Percentiles rank a stretch among this genome's conserved stretches.
phyloP scores from a whole-genome alignment of 2,797 vertebrate species.

The Oryzias dopingdopingensis region DNA sequence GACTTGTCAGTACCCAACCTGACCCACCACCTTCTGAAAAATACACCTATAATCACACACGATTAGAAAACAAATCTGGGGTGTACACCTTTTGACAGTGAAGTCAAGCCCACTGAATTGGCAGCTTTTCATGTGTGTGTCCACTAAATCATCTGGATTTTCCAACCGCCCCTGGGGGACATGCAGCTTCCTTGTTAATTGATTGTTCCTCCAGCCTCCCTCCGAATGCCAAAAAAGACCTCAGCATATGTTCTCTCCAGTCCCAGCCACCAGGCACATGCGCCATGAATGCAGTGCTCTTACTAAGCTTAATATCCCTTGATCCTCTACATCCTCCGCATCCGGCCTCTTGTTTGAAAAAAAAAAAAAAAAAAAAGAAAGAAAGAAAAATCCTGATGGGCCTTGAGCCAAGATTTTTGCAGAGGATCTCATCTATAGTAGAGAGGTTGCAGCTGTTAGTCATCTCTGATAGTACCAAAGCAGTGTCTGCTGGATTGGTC shows the following conservation, averaged over 20 bases:
- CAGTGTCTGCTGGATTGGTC: conserved; percentile 17
- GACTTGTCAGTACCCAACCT: conserved; percentile 25
- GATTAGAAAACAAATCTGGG: not conserved
- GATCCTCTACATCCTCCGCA: conserved; percentile 73
- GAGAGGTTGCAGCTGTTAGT: conserved; percentile 54
- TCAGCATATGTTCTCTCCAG: conserved; percentile 63
- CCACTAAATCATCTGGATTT: conserved; percentile 56
- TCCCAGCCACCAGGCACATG: conserved; percentile 48
- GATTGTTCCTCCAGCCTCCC: conserved; percentile 64
- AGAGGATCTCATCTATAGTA: conserved; percentile 34
- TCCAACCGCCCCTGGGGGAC: conserved; percentile 50
- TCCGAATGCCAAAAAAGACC: conserved; percentile 70
- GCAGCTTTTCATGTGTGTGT: conserved; percentile 35
- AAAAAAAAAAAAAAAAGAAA: conserved; percentile 29
- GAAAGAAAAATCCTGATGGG: conserved; percentile 45
- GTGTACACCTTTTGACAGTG: conserved; percentile 13
- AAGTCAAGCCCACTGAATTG: conserved; percentile 44
- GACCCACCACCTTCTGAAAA: conserved; percentile 11
- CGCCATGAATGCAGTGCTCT: conserved; percentile 64
- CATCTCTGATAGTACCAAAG: conserved; percentile 23
- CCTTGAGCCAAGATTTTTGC: conserved; percentile 60
- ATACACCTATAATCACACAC: not conserved
- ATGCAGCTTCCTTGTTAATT: conserved; percentile 66
- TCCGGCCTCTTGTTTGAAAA: conserved; percentile 58
- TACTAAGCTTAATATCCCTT: conserved; percentile 73